Conservation (phyloP, 2,113 vertebrate species). For the Argyrosomus japonicus region DNA sequence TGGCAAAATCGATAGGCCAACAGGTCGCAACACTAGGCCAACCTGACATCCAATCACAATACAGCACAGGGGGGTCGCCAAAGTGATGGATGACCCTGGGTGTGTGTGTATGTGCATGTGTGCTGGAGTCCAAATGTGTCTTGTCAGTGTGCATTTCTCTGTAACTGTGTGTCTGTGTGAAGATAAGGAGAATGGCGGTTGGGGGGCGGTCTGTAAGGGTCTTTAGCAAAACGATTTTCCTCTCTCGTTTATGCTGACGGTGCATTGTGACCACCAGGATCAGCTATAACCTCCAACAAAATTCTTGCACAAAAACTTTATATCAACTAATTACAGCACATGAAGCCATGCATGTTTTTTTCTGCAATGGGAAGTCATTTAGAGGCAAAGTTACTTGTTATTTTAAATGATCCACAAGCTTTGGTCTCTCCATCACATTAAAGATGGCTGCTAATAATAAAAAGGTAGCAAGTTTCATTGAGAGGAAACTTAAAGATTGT, state of each 20-base stretch:
- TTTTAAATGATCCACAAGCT: constrained; percentile 33
- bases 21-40: constrained; percentile 70
- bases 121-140: constrained; percentile 27
- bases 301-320: constrained; percentile 17
- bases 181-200: constrained; percentile 52
- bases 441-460: constrained; percentile 25
- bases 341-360: not conserved
- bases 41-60: constrained; percentile 70
- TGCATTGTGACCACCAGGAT: not conserved
- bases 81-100: constrained; percentile 73
- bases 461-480: not conserved
- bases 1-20: constrained; percentile 76
- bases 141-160: constrained; percentile 46
- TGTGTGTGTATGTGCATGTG: constrained; percentile 25
- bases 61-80: constrained; percentile 50
- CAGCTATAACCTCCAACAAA: not conserved
- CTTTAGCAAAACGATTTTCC: constrained; percentile 37
- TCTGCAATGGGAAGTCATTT: not conserved
- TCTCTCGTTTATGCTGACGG: not conserved
- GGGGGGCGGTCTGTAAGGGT: constrained; percentile 23
- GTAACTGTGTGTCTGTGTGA: constrained; percentile 44
- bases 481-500: constrained; percentile 1
- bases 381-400: no score
- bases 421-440: constrained; percentile 1
- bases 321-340: constrained; percentile 13